Percentiles rank a stretch among this genome's conserved stretches.
phyloP scores from a whole-genome alignment of 2,797 vertebrate species.

The Epinephelus coioides region DNA sequence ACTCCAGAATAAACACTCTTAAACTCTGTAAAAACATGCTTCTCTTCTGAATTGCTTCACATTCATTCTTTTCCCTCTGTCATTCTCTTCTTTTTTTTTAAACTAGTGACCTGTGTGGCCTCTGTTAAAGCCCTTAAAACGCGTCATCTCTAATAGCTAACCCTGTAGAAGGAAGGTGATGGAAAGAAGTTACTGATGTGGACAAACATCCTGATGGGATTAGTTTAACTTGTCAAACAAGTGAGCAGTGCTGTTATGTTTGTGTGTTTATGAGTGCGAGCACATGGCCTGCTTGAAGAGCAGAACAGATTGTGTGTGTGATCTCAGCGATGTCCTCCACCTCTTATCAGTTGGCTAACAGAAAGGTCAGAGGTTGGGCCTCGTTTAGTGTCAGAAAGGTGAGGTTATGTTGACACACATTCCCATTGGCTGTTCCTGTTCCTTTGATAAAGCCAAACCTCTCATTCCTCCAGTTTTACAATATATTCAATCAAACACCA shows the following conservation, averaged over 20 bases:
- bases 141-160: constrained; percentile 44
- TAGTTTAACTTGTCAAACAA: constrained; percentile 47
- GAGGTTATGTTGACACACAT: constrained; percentile 41
- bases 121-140: constrained; percentile 26
- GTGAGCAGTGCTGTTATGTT: background rate
- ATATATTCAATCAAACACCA: background rate
- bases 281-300: constrained; percentile 13
- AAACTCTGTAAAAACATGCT: constrained; percentile 46
- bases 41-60: constrained; percentile 31
- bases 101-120: background rate
- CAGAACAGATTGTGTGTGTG: constrained; percentile 28
- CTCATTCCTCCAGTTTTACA: background rate
- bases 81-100: constrained; percentile 24
- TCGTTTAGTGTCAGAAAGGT: constrained; percentile 52
- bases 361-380: constrained; percentile 50
- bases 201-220: constrained; percentile 49
- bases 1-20: constrained; percentile 46
- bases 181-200: constrained; percentile 35
- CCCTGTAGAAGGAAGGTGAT: constrained; percentile 12
- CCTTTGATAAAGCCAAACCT: constrained; percentile 20
- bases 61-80: constrained; percentile 32
- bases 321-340: constrained; percentile 35
- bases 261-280: constrained; percentile 33
- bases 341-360: constrained; percentile 53
- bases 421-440: constrained; percentile 30